A percentile compares a stretch with the other conserved stretches of the same genome.
phyloP scores from a whole-genome alignment of 2,797 vertebrate species.

The Sebastes flavidus region DNA sequence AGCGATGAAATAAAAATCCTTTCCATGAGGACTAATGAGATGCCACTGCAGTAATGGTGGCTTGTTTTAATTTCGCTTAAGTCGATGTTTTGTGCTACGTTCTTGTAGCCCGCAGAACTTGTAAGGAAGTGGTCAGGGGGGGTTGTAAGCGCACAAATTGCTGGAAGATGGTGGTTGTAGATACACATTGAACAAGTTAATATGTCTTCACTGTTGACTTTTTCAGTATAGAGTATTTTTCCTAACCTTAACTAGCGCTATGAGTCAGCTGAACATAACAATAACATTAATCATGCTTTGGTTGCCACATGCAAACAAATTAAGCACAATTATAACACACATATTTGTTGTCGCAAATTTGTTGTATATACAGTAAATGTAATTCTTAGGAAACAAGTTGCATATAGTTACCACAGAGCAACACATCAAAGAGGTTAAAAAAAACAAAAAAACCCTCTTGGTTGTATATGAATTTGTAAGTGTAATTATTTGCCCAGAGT shows the following conservation, averaged over 20 bases:
- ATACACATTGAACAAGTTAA: not conserved
- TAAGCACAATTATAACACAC: not conserved
- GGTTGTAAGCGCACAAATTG: not conserved
- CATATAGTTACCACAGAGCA: not conserved
- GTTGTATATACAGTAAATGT: not conserved
- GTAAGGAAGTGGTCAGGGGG: not conserved
- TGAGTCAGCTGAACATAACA: not conserved
- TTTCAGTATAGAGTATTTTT: too few relatives aligned
- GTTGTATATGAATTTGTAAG: not conserved
- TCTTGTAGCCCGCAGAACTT: not conserved
- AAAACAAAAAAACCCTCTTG: fast-evolving
- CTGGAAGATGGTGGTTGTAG: not conserved
- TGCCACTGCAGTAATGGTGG: not conserved
- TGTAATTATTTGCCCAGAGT: not conserved
- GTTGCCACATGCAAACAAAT: not conserved
- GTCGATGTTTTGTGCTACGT: not conserved
- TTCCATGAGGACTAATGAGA: not conserved
- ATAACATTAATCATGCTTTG: not conserved
- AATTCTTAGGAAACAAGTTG: not conserved
- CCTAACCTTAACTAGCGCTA: not conserved
- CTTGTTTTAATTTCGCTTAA: not conserved
- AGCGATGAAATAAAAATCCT: not conserved
- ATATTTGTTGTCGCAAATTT: not conserved
- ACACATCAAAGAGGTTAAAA: not conserved
- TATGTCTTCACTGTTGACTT: not conserved